Conservation (phyloP, 2,888 invertebrate genomes). For the Seira musarum region DNA sequence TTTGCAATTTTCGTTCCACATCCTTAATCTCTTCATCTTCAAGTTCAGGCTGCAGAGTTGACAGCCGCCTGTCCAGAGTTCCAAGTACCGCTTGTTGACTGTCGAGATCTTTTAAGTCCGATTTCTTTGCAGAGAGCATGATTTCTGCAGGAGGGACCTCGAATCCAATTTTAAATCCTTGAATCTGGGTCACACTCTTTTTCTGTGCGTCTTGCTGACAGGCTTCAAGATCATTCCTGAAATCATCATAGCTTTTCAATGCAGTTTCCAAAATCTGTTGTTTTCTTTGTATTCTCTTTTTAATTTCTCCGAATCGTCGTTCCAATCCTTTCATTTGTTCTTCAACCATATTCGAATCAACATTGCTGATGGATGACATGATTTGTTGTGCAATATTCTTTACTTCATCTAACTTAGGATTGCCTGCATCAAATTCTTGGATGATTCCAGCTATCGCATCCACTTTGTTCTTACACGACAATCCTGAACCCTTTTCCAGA, state of each 20-base stretch:
- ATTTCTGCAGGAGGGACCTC: slow-evolving; percentile 85
- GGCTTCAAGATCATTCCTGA: slow-evolving; percentile 81
- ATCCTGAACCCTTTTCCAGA: slow-evolving; percentile 87
- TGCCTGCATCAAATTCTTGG: slow-evolving; percentile 83
- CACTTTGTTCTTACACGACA: slow-evolving; percentile 86
- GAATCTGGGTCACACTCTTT: slow-evolving; percentile 76
- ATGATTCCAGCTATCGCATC: slow-evolving; percentile 82
- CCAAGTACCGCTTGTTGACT: slow-evolving; percentile 87
- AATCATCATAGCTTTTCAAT: slow-evolving; percentile 86
- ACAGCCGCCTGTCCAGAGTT: slow-evolving; percentile 86
- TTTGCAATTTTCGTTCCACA: slow-evolving; percentile 82
- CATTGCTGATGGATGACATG: slow-evolving; percentile 85
- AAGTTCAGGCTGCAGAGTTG: slow-evolving; percentile 87
- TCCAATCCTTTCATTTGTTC: slow-evolving; percentile 89
- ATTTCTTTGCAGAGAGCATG: slow-evolving; percentile 80
- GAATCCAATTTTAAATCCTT: slow-evolving; percentile 78
- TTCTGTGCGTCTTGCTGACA: slow-evolving; percentile 73
- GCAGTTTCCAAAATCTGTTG: slow-evolving; percentile 86
- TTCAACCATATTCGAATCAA: slow-evolving; percentile 92
- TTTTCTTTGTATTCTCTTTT: slow-evolving; percentile 88
- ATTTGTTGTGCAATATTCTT: slow-evolving; percentile 76
- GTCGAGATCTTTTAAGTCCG: slow-evolving; percentile 83
- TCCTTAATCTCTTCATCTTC: slow-evolving; percentile 88
- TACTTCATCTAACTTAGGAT: slow-evolving; percentile 76
- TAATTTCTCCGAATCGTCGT: slow-evolving; percentile 86